Base-by-base conservation (phyloP, 2,888 invertebrate genomes). In the Labia minor region DNA sequence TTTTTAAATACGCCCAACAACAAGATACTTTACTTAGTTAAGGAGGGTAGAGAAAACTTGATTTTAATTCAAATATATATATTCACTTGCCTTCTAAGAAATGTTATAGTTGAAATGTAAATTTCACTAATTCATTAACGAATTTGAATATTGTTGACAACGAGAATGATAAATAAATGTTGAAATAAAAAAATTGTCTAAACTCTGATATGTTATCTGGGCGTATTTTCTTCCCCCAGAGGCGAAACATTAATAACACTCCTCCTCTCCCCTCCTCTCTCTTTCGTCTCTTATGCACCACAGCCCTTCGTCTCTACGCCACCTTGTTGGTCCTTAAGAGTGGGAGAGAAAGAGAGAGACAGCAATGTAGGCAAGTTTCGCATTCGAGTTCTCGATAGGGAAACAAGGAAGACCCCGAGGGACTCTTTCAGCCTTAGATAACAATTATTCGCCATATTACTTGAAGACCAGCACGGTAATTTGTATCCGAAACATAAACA, bases 381-480 rank as follows among this genome's bases (percentile, higher is more conserved):
- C 49, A 49, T 49, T 49, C 49, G 49, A 49, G 49, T 49, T 49
- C 49, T 49, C 49, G 49, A 49, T 49, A 49, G 49, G 49, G 49
- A 4, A 49, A 4, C 49, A 49, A 49, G 49, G 49, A 49, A 49
- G n/a, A 14, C n/a, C 49, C 49, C 49, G 14, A 16, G 49, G 49
- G 49, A 49, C n/a, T 16, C 49, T 49, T 16, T 3, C 14, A 11
- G 49, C 49, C 16, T 16, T 49, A 49, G 49, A 49, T 49, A 49
- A 49, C 49, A 49, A 49, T 49, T 49, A 49, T 49, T 10, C 49
- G 49, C 49, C 49, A 16, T 49, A 49, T 49, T 49, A 49, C 8
- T n/a, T 49, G 49, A 49, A 14, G 49, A 49, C 14, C 6, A 26
- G 26, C 8, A 26, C 6, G n/a, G 8, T 49, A 49, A 49, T 16